These are phyloP conservation scores for Carcina quercana DNA, from an alignment of 2,888 invertebrate genomes.

Conservation along the genomic window DNA sequence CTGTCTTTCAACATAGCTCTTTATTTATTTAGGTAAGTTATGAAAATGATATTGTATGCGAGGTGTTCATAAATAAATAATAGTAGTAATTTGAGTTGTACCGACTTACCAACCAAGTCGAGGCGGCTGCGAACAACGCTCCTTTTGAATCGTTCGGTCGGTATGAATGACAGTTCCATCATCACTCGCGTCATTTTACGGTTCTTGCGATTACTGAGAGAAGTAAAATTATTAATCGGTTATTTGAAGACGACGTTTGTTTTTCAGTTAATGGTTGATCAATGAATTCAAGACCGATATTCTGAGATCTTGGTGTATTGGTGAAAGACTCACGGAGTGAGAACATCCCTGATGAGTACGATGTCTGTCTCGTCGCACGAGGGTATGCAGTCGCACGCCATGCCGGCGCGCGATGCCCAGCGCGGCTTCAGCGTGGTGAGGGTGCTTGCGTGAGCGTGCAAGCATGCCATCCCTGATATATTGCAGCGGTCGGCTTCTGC, in stretches of 20 bases:
- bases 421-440: conserved; percentile 78
- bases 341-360: conserved; percentile 74
- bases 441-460: conserved; percentile 75
- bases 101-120: conserved; percentile 78
- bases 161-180: conserved; percentile 72
- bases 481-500: conserved; percentile 72
- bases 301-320: too few species aligned
- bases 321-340: conserved; percentile 37
- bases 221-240: background rate
- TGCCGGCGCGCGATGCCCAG: conserved; percentile 77
- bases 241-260: background rate
- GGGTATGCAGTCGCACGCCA: conserved; percentile 80
- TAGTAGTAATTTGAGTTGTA: too few species aligned
- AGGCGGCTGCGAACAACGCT: conserved; percentile 78
- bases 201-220: conserved; percentile 36
- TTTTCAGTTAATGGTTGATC: too few species aligned
- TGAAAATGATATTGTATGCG: too few species aligned
- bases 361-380: conserved; percentile 83
- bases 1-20: too few species aligned
- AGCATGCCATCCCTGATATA: conserved; percentile 77
- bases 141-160: conserved; percentile 77
- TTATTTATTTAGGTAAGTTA: too few species aligned
- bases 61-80: too few species aligned
- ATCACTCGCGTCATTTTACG: conserved; percentile 63
- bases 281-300: too few species aligned